Evolutionary conservation across 2,797 vertebrate genomes (phyloP), one percentile per base, ranked within the genome.

Genomic region (Gouania willdenowi): DNA sequence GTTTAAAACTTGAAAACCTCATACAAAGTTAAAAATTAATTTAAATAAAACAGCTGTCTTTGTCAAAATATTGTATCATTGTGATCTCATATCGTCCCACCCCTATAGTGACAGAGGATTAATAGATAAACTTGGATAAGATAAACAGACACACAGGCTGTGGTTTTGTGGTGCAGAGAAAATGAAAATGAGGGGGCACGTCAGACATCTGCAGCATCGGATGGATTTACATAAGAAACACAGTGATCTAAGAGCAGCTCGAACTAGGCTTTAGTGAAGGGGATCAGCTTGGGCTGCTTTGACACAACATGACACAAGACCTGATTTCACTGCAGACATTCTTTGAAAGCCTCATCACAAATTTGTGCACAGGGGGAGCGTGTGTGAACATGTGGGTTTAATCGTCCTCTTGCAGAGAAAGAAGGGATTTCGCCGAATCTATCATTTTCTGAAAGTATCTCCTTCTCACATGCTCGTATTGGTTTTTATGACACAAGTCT

Each of bases 191-290:
- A n/a, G 52, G 43, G 46, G 28, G 21, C 27, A 23, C 79, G 65
- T 54, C 65, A 58, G 53, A 52, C 55, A 19, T 57, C 30, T 5
- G 10, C 42, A 40, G 45, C 71, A 70, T 81, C 65, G 75, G 26
- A 66, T 43, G 71, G 75, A 83, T 83, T 79, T 69, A 72, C 78
- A 83, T 80, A 63, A 63, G 47, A 79, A 66, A 46, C 52, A 23
- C 34, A 33, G 47, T 6, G 49, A 81, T 74, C 76, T 63, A 49
- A 67, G 66, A 68, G 52, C 47, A 77, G 59, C 39, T 36, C 61
- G 41, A 77, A 53, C 53, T 16, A 35, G 6, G 69, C 60, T 70
- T 75, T 65, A 43, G 44, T 49, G 40, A 47, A 41, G 38, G 37
- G 56, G 58, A 68, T 72, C 61, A 73, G 63, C 42, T 16, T 4